These are phyloP conservation scores for Drosophila setosimentum DNA, from an alignment of 2,888 invertebrate species.

Conservation along the genomic window DNA sequence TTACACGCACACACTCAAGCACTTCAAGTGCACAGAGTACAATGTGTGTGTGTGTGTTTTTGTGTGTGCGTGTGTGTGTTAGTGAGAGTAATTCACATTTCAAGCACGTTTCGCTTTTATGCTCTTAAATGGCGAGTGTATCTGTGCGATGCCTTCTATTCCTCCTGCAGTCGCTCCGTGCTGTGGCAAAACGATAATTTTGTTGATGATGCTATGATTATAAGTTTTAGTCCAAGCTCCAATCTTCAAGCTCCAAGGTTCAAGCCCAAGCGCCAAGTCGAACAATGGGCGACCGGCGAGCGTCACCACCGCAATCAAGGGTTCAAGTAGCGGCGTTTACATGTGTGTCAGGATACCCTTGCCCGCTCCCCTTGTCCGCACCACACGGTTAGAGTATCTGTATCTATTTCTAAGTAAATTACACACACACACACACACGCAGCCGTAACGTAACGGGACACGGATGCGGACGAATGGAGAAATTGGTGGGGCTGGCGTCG, in stretches of 20 bases:
- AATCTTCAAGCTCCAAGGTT: background rate
- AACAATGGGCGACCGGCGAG: constrained; percentile 60
- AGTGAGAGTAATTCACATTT: constrained; percentile 74
- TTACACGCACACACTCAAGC: constrained; percentile 26
- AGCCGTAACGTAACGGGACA: constrained; percentile 11
- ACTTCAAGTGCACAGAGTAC: constrained; percentile 44
- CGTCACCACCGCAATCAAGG: constrained; percentile 62
- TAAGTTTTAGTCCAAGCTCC: constrained; percentile 69
- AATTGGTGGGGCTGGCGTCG: constrained; percentile 26
- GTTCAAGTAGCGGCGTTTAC: constrained; percentile 60
- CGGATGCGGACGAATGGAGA: constrained; percentile 6
- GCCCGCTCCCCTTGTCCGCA: background rate
- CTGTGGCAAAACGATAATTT: constrained; percentile 74
- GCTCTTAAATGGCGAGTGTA: constrained; percentile 77
- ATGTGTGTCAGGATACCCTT: constrained; percentile 37
- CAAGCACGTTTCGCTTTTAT: constrained; percentile 76
- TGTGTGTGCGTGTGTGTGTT: constrained; percentile 21
- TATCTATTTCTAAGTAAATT: constrained; percentile 76
- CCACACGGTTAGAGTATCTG: constrained; percentile 44
- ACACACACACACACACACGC: constrained; percentile 40
- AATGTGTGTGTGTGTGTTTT: constrained; percentile 11
- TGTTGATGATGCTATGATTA: constrained; percentile 77
- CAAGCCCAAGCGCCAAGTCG: constrained; percentile 9
- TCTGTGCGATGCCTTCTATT: constrained; percentile 50
- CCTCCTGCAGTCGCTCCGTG: constrained; percentile 1